Percentiles rank a stretch among this genome's conserved stretches.
Conservation (phyloP, 2,797 vertebrate species). For the Lerista edwardsae region DNA sequence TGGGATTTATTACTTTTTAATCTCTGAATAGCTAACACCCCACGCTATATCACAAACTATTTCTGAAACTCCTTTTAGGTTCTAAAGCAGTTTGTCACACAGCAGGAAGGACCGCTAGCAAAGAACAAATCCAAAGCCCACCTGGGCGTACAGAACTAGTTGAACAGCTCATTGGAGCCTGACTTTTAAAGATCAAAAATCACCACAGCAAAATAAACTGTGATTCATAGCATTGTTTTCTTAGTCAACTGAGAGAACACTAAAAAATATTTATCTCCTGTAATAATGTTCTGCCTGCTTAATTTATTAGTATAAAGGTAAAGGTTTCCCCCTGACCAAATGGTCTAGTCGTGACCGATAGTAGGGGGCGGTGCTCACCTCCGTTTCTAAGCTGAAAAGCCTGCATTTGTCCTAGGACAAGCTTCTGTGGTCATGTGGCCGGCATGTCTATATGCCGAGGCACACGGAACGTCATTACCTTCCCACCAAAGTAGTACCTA, state of each 20-base stretch:
- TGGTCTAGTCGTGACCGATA: too few species aligned
- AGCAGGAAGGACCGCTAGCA: not conserved
- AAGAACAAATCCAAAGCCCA: not conserved
- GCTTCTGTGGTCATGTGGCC: too few species aligned
- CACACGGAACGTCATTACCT: too few species aligned
- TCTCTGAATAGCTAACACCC: not conserved
- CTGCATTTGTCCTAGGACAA: too few species aligned
- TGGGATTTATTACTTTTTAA: not conserved
- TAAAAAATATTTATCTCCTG: constrained; percentile 43
- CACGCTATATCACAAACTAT: not conserved
- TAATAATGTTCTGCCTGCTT: constrained; percentile 35
- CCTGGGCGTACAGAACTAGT: not conserved
- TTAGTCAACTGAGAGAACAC: constrained; percentile 41
- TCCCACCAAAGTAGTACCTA: too few species aligned
- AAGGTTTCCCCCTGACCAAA: too few species aligned
- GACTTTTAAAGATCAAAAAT: not conserved
- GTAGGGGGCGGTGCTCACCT: too few species aligned
- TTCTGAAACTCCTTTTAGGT: not conserved
- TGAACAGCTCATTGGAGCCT: not conserved
- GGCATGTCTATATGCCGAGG: too few species aligned
- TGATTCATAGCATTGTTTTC: constrained; percentile 28
- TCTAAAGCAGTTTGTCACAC: not conserved
- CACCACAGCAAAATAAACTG: constrained; percentile 1
- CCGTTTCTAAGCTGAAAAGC: too few species aligned
- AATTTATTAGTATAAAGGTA: constrained; percentile 41